A percentile compares a stretch with the other conserved stretches of the same genome.
These are phyloP conservation scores for Galeopsomyia nigrocyanea DNA, from an alignment of 2,888 invertebrate genomes.

Conservation along the genomic window DNA sequence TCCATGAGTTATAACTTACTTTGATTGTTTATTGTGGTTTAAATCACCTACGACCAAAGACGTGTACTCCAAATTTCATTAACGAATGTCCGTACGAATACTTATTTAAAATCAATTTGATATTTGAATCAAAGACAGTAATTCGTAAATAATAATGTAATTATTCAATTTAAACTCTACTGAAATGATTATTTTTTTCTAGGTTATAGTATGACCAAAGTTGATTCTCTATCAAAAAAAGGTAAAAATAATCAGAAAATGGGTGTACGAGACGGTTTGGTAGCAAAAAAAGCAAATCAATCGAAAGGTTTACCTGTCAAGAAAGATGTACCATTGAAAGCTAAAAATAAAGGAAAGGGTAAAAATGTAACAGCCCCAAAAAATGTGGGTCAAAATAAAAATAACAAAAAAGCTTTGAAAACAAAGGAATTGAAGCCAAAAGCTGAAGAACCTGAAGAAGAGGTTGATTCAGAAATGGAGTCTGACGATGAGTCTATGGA, in stretches of 20 bases:
- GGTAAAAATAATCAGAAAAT: constrained; percentile 31
- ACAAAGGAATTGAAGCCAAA: constrained; percentile 15
- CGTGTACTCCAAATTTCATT: too few relatives aligned
- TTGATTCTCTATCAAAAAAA: constrained; percentile 27
- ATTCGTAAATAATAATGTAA: too few relatives aligned
- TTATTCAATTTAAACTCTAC: too few relatives aligned
- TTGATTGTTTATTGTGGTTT: too few relatives aligned
- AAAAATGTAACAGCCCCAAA: neutral
- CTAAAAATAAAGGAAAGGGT: constrained; percentile 27
- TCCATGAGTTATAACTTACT: too few relatives aligned
- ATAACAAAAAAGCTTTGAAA: constrained; percentile 5
- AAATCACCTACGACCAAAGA: too few relatives aligned
- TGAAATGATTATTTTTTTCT: neutral
- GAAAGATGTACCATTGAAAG: constrained; percentile 38
- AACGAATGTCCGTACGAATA: too few relatives aligned
- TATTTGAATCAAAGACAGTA: too few relatives aligned
- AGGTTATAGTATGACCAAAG: constrained; percentile 38
- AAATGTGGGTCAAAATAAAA: constrained; percentile 2
- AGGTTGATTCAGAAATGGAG: constrained; percentile 31
- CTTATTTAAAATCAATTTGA: too few relatives aligned
- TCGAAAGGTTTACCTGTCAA: constrained; percentile 55
- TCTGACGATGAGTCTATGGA: constrained; percentile 52
- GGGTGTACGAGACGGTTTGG: constrained; percentile 50
- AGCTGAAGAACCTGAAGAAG: constrained; percentile 1
- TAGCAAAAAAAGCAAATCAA: constrained; percentile 53